Evolutionary conservation across 2,113 vertebrate species (phyloP).

Genomic region (Pteropus alecto): DNA sequence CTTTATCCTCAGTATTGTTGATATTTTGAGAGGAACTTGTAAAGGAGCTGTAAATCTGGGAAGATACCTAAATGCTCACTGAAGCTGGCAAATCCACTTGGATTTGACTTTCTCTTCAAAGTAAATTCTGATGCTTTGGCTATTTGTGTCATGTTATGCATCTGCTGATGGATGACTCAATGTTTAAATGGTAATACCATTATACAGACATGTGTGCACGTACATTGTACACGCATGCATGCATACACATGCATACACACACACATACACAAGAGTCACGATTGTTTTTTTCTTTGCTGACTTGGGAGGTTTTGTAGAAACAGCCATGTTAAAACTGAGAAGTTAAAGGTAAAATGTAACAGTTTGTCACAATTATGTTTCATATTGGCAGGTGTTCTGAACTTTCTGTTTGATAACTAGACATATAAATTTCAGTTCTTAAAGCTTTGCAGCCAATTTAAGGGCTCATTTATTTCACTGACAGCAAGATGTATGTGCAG

Average conservation of each 20-base stretch:
- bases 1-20: not conserved
- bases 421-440: slow-evolving; percentile 91
- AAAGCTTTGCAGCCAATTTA: slow-evolving; percentile 91
- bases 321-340: slow-evolving; percentile 75
- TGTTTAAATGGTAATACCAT: not conserved
- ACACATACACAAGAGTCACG: not conserved
- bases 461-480: slow-evolving; percentile 89
- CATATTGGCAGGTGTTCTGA: slow-evolving; percentile 90
- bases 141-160: not conserved
- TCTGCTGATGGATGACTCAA: not conserved
- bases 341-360: slow-evolving; percentile 88
- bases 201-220: not conserved
- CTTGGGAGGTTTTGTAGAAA: slow-evolving; percentile 7
- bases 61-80: not conserved
- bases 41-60: not conserved
- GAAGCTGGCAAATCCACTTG: not conserved
- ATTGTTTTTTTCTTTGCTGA: slow-evolving; percentile 23
- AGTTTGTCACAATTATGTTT: slow-evolving; percentile 90
- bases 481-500: slow-evolving; percentile 90
- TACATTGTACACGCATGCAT: not conserved
- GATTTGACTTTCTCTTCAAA: not conserved
- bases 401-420: slow-evolving; percentile 92
- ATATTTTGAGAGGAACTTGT: not conserved
- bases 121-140: not conserved
- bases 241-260: not conserved